These are phyloP conservation scores for Dascillus cervinus DNA, from an alignment of 2,888 invertebrate species.

Conservation along the genomic window DNA sequence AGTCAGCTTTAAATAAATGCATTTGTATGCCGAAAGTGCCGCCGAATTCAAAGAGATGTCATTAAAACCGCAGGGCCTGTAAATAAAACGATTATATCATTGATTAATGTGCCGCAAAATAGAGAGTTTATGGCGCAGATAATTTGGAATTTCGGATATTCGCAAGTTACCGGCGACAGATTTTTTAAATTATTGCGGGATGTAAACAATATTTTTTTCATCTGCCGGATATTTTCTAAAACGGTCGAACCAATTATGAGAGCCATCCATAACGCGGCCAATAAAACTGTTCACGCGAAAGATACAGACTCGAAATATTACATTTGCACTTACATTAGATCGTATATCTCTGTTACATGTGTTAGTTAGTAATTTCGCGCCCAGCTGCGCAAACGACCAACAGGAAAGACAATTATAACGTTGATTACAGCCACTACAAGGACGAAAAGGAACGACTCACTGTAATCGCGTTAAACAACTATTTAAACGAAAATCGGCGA, in stretches of 20 bases:
- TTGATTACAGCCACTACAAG: conserved; percentile 22
- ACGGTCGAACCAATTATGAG: conserved; percentile 32
- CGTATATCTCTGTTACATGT: conserved; percentile 33
- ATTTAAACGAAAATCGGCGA: no score
- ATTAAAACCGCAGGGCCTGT: conserved; percentile 1
- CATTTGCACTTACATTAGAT: conserved; percentile 35
- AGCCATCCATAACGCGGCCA: conserved; percentile 33
- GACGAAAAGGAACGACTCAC: no score
- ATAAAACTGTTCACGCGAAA: conserved; percentile 34
- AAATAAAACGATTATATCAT: conserved; percentile 6
- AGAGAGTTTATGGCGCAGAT: conserved; percentile 2
- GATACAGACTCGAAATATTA: conserved; percentile 35
- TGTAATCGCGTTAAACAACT: no score
- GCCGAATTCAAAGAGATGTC: conserved; percentile 1
- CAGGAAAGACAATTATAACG: conserved; percentile 26
- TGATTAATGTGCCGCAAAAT: conserved; percentile 7
- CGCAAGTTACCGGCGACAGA: conserved; percentile 2
- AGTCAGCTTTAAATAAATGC: no score
- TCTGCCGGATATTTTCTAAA: no score
- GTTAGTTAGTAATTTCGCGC: conserved; percentile 32
- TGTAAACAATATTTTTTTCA: no score
- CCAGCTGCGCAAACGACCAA: conserved; percentile 26
- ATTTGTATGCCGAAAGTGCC: no score
- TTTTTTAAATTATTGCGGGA: background rate
- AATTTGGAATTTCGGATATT: conserved; percentile 4